Percentiles rank a stretch among this genome's conserved stretches.
Conservation (phyloP, 2,888 invertebrate species). For the Rhynchonema sp. region DNA sequence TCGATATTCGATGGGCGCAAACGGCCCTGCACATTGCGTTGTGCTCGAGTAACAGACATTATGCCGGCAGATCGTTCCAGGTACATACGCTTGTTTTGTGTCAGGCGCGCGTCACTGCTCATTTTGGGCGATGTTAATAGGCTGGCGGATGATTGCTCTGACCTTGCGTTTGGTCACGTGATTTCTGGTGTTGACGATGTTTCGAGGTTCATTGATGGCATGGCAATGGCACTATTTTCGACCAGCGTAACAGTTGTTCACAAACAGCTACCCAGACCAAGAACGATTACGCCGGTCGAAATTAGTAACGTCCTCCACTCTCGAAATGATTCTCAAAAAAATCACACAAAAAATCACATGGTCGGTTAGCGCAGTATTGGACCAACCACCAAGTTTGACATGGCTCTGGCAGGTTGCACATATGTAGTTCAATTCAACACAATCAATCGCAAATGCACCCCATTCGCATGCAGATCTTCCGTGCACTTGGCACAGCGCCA, state of each 20-base stretch:
- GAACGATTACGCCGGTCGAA: too few relatives aligned
- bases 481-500: conserved; percentile 75
- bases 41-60: conserved; percentile 86
- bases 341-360: too few relatives aligned
- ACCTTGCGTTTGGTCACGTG: not conserved
- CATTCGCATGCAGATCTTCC: conserved; percentile 38
- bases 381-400: too few relatives aligned
- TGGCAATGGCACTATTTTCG: too few relatives aligned
- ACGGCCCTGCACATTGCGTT: conserved; percentile 83
- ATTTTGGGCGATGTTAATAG: not conserved
- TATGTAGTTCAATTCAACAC: not conserved
- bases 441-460: not conserved
- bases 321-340: too few relatives aligned
- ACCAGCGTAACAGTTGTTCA: too few relatives aligned
- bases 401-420: too few relatives aligned
- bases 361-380: too few relatives aligned
- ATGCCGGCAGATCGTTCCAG: conserved; percentile 88
- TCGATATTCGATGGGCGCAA: conserved; percentile 91
- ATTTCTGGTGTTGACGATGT: not conserved
- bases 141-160: not conserved
- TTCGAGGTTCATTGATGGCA: too few relatives aligned
- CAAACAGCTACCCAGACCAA: too few relatives aligned
- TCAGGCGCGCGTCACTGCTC: not conserved
- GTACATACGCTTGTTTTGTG: conserved; percentile 31
- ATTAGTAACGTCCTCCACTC: too few relatives aligned